These are phyloP conservation scores for Tetramorium simillimum DNA, from an alignment of 1,140 invertebrate species.

Conservation along the genomic window DNA sequence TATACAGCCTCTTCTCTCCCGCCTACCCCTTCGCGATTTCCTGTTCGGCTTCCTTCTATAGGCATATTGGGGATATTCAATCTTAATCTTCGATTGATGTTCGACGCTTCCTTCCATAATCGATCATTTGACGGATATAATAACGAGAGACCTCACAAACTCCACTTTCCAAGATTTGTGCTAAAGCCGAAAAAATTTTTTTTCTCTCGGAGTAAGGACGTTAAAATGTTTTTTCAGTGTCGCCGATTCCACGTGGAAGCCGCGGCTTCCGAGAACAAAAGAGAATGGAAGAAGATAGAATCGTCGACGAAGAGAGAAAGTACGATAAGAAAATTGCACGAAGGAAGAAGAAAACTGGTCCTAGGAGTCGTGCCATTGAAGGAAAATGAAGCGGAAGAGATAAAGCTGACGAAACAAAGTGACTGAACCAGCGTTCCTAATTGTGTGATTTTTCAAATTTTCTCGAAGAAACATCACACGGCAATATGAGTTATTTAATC, in stretches of 20 bases:
- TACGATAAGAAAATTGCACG: conserved; percentile 35
- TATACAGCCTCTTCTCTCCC: conserved; percentile 28
- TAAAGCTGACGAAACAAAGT: conserved; percentile 52
- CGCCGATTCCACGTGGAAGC: not conserved
- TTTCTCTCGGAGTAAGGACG: not conserved
- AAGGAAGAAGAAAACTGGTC: conserved; percentile 1
- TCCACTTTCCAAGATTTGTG: conserved; percentile 8
- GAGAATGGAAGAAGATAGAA: not conserved
- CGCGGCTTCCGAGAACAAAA: conserved; percentile 1
- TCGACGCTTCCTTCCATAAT: not conserved
- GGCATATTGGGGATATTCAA: conserved; percentile 1
- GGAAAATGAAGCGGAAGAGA: conserved; percentile 55
- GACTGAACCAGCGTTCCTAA: conserved; percentile 5
- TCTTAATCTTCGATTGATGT: conserved; percentile 16
- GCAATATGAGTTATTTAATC: not conserved
- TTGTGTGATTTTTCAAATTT: conserved; percentile 49
- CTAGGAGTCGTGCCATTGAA: conserved; percentile 29
- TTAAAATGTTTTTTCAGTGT: conserved; percentile 21
- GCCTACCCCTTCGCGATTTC: not conserved
- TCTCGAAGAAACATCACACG: conserved; percentile 23
- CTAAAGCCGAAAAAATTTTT: not conserved
- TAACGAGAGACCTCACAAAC: not conserved
- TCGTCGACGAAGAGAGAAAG: not conserved
- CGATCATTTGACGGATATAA: conserved; percentile 10
- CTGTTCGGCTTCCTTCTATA: not conserved